phyloP scores from a whole-genome alignment of 1,140 invertebrate genomes.

The Diuraphis noxia region DNA sequence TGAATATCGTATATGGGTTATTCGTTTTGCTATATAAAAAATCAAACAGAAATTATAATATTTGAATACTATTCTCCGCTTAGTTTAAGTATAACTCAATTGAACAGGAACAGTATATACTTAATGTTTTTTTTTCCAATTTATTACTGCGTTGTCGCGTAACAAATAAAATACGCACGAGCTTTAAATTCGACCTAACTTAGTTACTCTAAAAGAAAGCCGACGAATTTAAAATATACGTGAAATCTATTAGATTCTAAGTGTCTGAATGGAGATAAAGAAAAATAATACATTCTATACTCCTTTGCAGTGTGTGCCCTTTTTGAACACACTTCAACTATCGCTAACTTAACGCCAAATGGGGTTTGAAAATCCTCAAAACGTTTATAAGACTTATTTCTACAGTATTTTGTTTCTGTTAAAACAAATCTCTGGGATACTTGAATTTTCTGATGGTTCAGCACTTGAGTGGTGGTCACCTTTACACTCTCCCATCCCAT shows the following conservation, averaged over 20 bases:
- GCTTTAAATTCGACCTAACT: background rate
- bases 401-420: background rate
- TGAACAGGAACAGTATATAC: background rate
- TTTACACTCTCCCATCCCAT: background rate
- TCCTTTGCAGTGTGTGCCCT: background rate
- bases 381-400: conserved; percentile 22
- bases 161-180: background rate
- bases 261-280: background rate
- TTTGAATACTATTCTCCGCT: background rate
- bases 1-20: too few species aligned
- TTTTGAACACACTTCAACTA: background rate
- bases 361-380: background rate
- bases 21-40: background rate
- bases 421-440: background rate
- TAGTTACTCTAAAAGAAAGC: background rate
- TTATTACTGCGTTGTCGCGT: background rate
- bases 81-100: background rate
- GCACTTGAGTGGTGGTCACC: background rate
- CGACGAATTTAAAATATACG: background rate
- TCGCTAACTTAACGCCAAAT: background rate
- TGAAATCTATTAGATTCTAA: background rate
- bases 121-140: background rate
- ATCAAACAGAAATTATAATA: too few species aligned
- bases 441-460: background rate
- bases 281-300: background rate